Conservation (phyloP, 30 jellyfish, hydroid and myxozoan genomes). For the Turritopsis rubra region DNA sequence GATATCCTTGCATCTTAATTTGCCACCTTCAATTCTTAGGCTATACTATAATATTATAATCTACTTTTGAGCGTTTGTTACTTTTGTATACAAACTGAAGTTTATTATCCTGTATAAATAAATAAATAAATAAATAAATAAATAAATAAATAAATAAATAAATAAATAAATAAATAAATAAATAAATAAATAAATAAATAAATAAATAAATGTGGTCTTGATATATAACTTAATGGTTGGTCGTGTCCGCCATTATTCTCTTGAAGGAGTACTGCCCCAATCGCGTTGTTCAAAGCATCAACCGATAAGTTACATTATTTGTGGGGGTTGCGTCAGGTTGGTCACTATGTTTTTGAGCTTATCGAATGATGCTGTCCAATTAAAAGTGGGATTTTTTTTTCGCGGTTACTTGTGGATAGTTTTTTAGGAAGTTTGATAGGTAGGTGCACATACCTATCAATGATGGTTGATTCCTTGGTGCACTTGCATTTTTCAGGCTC, state of each 20-base stretch:
- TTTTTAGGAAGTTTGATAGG: neutral
- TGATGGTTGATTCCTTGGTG: slow-evolving; percentile 4
- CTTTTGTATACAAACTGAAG: too few species aligned
- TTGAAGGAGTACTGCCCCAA: slow-evolving; percentile 1
- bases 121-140: too few species aligned
- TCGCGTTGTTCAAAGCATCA: slow-evolving; percentile 11
- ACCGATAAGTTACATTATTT: neutral
- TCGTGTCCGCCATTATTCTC: slow-evolving; percentile 4
- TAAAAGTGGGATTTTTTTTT: too few species aligned
- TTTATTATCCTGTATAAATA: too few species aligned
- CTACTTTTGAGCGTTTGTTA: neutral
- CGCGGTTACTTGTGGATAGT: slow-evolving; percentile 3
- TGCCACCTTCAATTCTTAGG: slow-evolving; percentile 12
- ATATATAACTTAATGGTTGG: slow-evolving; percentile 3
- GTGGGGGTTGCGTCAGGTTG: slow-evolving; percentile 8
- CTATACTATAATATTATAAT: neutral
- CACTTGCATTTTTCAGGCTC: slow-evolving; percentile 8
- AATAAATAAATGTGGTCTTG: too few species aligned
- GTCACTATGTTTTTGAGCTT: neutral
- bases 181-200: too few species aligned
- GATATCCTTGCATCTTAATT: neutral
- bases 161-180: too few species aligned
- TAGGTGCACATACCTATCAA: neutral
- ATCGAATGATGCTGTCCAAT: slow-evolving; percentile 2
- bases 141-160: too few species aligned